phyloP scores from a whole-genome alignment of 2,888 invertebrate species.

The Pyrrhia umbra region DNA sequence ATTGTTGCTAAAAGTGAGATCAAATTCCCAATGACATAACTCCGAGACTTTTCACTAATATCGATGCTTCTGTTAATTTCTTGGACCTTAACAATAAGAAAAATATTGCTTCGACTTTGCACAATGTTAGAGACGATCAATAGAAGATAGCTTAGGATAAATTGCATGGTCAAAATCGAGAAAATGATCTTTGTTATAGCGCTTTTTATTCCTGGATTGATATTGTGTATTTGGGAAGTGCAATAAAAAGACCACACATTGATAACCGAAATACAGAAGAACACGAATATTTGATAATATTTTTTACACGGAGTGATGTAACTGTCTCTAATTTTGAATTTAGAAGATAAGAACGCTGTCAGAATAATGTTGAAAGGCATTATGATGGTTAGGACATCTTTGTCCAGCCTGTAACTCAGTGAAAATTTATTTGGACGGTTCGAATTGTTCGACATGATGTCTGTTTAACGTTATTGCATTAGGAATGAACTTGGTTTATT shows the following conservation, averaged over 20 bases:
- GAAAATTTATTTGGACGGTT: not conserved
- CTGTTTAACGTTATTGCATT: not conserved
- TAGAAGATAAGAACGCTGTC: not conserved
- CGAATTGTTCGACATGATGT: not conserved
- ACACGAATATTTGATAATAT: not conserved
- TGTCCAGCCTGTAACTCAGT: not conserved
- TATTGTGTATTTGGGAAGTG: not conserved
- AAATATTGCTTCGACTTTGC: not conserved
- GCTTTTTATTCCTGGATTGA: not conserved
- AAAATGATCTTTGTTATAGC: not conserved
- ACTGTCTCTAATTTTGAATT: conserved; percentile 24
- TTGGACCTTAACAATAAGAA: not conserved
- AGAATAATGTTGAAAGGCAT: conserved; percentile 22
- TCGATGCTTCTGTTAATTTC: not conserved
- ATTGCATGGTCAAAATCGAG: not conserved
- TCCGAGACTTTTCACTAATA: not conserved
- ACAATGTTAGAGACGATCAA: not conserved
- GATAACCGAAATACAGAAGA: not conserved
- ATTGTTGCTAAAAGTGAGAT: not conserved
- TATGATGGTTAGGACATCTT: not conserved
- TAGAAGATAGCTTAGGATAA: not conserved
- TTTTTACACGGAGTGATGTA: conserved; percentile 11
- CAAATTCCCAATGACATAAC: not conserved
- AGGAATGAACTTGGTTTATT: not conserved
- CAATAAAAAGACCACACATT: not conserved